Conservation (phyloP, 1,140 invertebrate species). For the Bombus affinis region DNA sequence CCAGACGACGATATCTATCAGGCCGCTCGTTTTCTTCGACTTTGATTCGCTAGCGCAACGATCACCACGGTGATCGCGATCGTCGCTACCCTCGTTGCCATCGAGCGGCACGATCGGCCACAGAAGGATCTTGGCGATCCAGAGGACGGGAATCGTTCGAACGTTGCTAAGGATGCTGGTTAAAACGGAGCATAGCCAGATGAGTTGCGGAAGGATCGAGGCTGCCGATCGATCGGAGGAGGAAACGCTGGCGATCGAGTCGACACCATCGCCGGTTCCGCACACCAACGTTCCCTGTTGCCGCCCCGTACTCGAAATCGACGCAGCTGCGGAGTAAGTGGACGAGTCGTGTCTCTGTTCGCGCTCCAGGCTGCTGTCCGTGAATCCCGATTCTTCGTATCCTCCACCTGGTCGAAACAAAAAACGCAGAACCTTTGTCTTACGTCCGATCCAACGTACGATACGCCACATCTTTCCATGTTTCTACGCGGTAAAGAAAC, state of each 20-base stretch:
- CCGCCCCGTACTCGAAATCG: slow-evolving; percentile 4
- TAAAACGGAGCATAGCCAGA: slow-evolving; percentile 53
- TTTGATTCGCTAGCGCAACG: too few relatives aligned
- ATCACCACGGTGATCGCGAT: neutral
- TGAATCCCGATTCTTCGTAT: slow-evolving; percentile 13
- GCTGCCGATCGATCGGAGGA: slow-evolving; percentile 37
- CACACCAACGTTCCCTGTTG: slow-evolving; percentile 66
- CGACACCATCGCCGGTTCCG: slow-evolving; percentile 66
- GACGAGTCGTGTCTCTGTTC: neutral
- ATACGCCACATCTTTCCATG: fast-evolving
- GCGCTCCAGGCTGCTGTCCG: slow-evolving; percentile 3
- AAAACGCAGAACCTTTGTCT: neutral
- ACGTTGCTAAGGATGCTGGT: slow-evolving; percentile 23
- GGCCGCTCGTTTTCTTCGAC: neutral
- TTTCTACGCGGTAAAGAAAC: too few relatives aligned
- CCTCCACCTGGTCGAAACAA: slow-evolving; percentile 29
- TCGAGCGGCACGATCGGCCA: neutral
- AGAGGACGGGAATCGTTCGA: neutral
- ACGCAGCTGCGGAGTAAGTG: neutral
- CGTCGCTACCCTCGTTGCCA: neutral
- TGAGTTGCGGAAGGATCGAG: slow-evolving; percentile 24
- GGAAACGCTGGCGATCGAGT: slow-evolving; percentile 62
- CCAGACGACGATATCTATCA: neutral
- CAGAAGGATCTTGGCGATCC: slow-evolving; percentile 4
- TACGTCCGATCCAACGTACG: neutral